Evolutionary conservation across 2,797 vertebrate species (phyloP).

Genomic region (Chrosomus eos): DNA sequence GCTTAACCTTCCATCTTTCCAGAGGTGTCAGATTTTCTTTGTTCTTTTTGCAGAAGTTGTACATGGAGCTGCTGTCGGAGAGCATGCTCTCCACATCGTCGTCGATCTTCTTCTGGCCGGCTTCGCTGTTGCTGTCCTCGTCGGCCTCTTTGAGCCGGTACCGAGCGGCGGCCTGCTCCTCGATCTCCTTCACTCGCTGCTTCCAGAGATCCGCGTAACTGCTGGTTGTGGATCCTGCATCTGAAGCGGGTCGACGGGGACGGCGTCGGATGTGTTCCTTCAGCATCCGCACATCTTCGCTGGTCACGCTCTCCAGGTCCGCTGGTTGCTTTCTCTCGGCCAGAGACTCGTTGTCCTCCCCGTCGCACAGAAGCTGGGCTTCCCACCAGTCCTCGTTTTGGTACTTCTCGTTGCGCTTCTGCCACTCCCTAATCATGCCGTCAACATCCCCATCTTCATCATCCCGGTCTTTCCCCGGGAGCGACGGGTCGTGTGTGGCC

Average conservation of each 20-base stretch:
- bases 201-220: slow-evolving; percentile 91
- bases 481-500: background rate
- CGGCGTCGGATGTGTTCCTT: slow-evolving; percentile 78
- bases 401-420: slow-evolving; percentile 87
- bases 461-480: slow-evolving; percentile 56
- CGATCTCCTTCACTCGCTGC: slow-evolving; percentile 87
- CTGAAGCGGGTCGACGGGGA: slow-evolving; percentile 67
- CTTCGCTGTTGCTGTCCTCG: slow-evolving; percentile 51
- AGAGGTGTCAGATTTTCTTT: slow-evolving; percentile 90
- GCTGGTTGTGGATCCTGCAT: slow-evolving; percentile 77
- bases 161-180: slow-evolving; percentile 83
- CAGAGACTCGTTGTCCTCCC: slow-evolving; percentile 66
- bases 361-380: slow-evolving; percentile 74
- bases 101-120: slow-evolving; percentile 66
- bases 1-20: slow-evolving; percentile 94
- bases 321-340: slow-evolving; percentile 57
- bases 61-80: slow-evolving; percentile 89
- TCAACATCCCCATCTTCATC: slow-evolving; percentile 72
- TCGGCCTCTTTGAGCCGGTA: slow-evolving; percentile 69
- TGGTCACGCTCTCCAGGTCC: slow-evolving; percentile 84
- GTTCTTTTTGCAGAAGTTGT: slow-evolving; percentile 93
- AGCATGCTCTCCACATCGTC: slow-evolving; percentile 85
- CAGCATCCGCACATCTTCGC: slow-evolving; percentile 80
- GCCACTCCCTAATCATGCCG: slow-evolving; percentile 88
- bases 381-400: slow-evolving; percentile 80